Evolutionary conservation across 1,140 invertebrate species (phyloP).

Genomic region (Euwallacea fornicatus): DNA sequence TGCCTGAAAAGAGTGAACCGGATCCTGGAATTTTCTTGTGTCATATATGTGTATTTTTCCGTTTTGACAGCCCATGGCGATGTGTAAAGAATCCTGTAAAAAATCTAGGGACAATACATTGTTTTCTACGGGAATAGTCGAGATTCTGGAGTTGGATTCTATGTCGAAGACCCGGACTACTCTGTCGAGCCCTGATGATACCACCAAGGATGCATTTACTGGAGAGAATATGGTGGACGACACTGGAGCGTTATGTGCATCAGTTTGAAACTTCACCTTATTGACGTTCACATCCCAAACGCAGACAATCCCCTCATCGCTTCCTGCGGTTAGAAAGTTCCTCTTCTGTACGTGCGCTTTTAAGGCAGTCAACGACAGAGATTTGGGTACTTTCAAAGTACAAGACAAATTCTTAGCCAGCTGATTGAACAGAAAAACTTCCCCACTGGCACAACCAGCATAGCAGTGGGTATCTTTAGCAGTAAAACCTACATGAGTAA

Average conservation of each 20-base stretch:
- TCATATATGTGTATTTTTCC: constrained; percentile 49
- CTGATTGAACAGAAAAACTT: constrained; percentile 47
- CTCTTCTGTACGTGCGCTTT: constrained; percentile 46
- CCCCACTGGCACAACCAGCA: constrained; percentile 47
- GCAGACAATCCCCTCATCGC: constrained; percentile 49
- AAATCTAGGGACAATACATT: constrained; percentile 50
- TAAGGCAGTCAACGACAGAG: constrained; percentile 44
- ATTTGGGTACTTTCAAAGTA: constrained; percentile 47
- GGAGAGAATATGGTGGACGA: constrained; percentile 47
- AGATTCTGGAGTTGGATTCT: constrained; percentile 37
- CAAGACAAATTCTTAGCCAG: constrained; percentile 41
- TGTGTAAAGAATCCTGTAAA: constrained; percentile 43
- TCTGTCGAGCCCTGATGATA: constrained; percentile 47
- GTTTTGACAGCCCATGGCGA: constrained; percentile 47
- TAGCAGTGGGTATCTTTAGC: constrained; percentile 49
- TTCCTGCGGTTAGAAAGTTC: constrained; percentile 45
- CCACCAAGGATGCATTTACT: constrained; percentile 44
- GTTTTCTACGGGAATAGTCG: constrained; percentile 42
- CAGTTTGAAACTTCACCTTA: constrained; percentile 42
- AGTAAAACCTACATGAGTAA: constrained; percentile 45
- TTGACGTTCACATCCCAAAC: constrained; percentile 51
- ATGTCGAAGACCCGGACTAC: constrained; percentile 49
- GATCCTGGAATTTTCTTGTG: constrained; percentile 43
- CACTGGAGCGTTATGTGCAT: constrained; percentile 47
- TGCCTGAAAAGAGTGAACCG: constrained; percentile 42